Evolutionary conservation across 1,140 invertebrate genomes (phyloP).

Genomic region (Mercenaria mercenaria): DNA sequence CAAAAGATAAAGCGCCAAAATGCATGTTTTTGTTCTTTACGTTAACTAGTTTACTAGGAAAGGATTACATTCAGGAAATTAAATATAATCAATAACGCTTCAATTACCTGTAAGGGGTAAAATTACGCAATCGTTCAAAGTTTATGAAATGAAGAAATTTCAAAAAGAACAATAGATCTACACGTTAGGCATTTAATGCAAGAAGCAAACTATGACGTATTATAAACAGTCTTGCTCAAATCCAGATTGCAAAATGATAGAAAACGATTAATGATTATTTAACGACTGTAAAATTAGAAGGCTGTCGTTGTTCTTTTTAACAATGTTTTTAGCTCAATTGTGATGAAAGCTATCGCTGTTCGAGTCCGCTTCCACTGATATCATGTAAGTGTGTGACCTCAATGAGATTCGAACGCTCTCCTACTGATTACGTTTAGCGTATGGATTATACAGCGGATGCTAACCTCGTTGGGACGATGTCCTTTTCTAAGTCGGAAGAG

Average conservation of each 20-base stretch:
- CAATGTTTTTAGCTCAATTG: background rate
- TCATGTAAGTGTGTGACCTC: background rate
- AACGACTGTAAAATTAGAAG: background rate
- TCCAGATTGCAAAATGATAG: background rate
- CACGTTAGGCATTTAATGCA: too few species aligned
- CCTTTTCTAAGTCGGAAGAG: background rate
- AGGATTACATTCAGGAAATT: background rate
- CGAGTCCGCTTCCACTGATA: background rate
- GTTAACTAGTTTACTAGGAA: too few species aligned
- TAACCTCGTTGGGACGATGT: background rate
- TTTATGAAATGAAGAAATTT: background rate
- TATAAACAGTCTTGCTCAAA: background rate
- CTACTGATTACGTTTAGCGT: background rate
- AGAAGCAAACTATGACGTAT: background rate
- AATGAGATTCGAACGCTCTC: background rate
- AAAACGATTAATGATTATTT: background rate
- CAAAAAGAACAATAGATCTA: background rate
- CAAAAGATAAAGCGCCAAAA: too few species aligned
- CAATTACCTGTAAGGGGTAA: background rate
- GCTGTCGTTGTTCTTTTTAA: background rate
- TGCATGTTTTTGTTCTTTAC: too few species aligned
- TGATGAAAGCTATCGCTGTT: background rate
- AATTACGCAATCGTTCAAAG: background rate
- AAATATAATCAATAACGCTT: background rate
- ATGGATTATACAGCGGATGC: background rate